Base-by-base conservation (phyloP, 1,140 invertebrate species). In the Drosophila bipectinata region DNA sequence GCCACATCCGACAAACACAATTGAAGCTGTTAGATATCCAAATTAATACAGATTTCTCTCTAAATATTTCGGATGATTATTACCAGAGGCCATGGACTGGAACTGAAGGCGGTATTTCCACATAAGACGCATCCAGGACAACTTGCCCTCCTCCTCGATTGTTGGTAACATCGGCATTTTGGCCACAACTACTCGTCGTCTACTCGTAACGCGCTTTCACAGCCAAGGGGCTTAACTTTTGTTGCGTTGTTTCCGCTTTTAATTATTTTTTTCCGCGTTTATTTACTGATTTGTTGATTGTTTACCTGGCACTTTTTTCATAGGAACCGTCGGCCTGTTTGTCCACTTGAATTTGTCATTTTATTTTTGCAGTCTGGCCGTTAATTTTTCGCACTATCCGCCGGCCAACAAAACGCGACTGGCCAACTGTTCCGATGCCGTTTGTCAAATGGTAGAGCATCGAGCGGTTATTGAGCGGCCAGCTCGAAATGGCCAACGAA, bases 51-150 rank as follows among this genome's bases (percentile, higher is more conserved):
- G 14, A 9, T 44, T 18, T 18, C 14, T 18, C 15, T 18, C 4
- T 37, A 37, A 12, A 44, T n/a, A 7, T 8, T 44, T 12, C 0
- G 5, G 14, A 18, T n/a, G 9, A 34, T 15, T 3, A 3, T 72
- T 85, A 91, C 89, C 89, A 15, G 90, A 63, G 30, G 82, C 59
- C 82, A 91, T 80, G 6, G 85, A 77, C 37, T 90, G 79, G 24
- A 91, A 91, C 58, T 91, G 90, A 12, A 79, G 55, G 44, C 90
- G 90, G 54, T 90, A 90, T 5, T 66, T 79, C 81, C 81, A 91
- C 66, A 90, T 62, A 4, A 72, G 60, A 3, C 84, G 84, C 14
- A 89, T 32, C 89, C 88, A 85, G 61, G 84, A 66, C 24, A 74
- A 24, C 32, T 82, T 83, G 18, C 66, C 76, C 73, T 90, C 84